A percentile compares a stretch with the other conserved stretches of the same genome.
Conservation (phyloP, 2,888 invertebrate species). For the Crematogaster levior region DNA sequence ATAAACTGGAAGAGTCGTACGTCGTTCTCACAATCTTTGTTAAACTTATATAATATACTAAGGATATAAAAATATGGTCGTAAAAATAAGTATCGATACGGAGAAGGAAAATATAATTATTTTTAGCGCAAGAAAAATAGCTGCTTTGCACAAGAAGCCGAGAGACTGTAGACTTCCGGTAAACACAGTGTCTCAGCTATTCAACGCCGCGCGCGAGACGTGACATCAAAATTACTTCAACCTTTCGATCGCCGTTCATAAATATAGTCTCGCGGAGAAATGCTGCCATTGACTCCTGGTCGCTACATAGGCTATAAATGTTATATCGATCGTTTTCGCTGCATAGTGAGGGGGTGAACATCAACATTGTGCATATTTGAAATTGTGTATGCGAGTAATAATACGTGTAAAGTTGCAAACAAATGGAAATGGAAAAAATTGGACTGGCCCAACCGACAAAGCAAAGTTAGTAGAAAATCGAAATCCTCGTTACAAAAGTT, state of each 20-base stretch:
- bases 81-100: constrained; percentile 34
- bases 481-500: constrained; percentile 47
- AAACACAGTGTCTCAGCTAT: constrained; percentile 42
- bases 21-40: background rate
- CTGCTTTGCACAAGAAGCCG: background rate
- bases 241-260: constrained; percentile 51
- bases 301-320: constrained; percentile 44
- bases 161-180: constrained; percentile 43
- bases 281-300: constrained; percentile 50
- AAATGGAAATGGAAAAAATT: constrained; percentile 37
- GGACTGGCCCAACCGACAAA: constrained; percentile 1
- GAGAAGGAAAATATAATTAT: background rate
- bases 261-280: constrained; percentile 46
- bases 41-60: constrained; percentile 22
- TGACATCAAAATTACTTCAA: constrained; percentile 52
- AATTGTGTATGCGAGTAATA: constrained; percentile 35
- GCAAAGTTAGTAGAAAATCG: constrained; percentile 34
- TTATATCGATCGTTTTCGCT: constrained; percentile 44
- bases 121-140: constrained; percentile 28
- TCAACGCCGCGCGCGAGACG: constrained; percentile 43
- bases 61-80: background rate
- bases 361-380: constrained; percentile 47
- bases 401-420: constrained; percentile 44
- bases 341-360: constrained; percentile 4
- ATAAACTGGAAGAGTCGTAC: background rate